Base-by-base conservation (phyloP, 1,140 invertebrate genomes). In the Procambarus virginalis region DNA sequence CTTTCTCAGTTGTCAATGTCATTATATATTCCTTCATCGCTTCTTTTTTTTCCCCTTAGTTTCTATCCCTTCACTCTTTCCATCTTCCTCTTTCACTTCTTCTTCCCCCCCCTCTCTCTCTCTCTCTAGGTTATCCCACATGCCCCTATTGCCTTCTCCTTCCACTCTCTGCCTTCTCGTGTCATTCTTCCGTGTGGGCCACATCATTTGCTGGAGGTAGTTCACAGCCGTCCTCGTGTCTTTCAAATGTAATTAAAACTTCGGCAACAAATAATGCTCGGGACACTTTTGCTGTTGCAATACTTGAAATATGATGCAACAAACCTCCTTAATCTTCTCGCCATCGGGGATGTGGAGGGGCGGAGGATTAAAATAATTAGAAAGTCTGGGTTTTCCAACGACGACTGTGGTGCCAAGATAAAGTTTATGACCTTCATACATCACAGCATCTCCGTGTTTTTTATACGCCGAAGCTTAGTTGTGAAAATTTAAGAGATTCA, bases 171-270 rank as follows among this genome's bases (percentile, higher is more conserved):
- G 34, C 34, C 34, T 34, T 34, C 75, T 77, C 22, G 34, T 46
- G 8, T 49, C 22, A 77, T 8, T 2, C 75, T 49, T 49, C 70
- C 60, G 20, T n/a, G n/a, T 55, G 49, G 34, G n/a, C 68, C 68
- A 4, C 68, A 4, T 10, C n/a, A 22, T 73, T 73, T 73, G 22
- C n/a, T 34, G 20, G 5, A 0, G 5, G 68, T 10, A 5, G 2
- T 73, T 22, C 22, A 73, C 20, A 4, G 68, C 22, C 68, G 68
- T 73, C 68, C 22, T 73, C 22, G 22, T 73, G 68, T 73, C 68
- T 73, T 34, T 73, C 68, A 73, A 73, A 73, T 73, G 68, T 34
- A 73, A 73, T 73, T 73, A 73, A 73, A 73, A 73, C 68, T 73
- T 73, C 34, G 68, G 68, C 22, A 73, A 73, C n/a, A 73, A 73